These are phyloP conservation scores for Rana temporaria DNA, from an alignment of 2,113 vertebrate genomes.

Conservation along the genomic window DNA sequence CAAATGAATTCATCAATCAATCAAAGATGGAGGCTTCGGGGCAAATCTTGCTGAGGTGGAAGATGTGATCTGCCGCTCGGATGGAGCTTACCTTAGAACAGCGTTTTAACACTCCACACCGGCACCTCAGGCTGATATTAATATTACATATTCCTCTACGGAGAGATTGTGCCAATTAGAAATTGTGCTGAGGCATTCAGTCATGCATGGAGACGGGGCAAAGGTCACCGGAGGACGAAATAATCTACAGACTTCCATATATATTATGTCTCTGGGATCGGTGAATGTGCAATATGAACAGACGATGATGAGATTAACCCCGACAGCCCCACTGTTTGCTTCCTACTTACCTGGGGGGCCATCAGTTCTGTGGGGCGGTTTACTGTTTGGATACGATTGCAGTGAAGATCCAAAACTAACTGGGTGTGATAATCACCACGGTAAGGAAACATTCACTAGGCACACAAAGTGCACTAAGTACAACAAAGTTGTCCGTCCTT, in stretches of 20 bases:
- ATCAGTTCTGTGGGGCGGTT: too few species aligned
- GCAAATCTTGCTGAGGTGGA: neutral
- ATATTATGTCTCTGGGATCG: neutral
- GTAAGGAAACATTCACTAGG: too few species aligned
- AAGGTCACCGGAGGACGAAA: neutral
- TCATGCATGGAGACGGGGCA: neutral
- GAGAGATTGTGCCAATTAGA: neutral
- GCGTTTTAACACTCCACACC: neutral
- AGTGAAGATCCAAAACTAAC: too few species aligned
- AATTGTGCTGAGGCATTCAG: neutral
- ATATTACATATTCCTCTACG: neutral
- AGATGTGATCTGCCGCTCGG: neutral
- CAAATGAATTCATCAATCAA: neutral
- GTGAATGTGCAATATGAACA: too few species aligned
- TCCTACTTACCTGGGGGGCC: too few species aligned
- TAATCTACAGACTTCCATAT: neutral
- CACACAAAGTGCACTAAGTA: too few species aligned
- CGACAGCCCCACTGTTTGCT: too few species aligned
- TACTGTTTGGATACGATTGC: too few species aligned
- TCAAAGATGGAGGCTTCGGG: neutral
- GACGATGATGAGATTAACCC: too few species aligned
- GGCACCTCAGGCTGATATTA: neutral
- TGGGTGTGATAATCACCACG: too few species aligned
- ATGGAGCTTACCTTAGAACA: neutral
- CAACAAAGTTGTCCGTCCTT: too few species aligned